Evolutionary conservation across 2,888 invertebrate genomes (phyloP).

Genomic region (Cotesia congregata): DNA sequence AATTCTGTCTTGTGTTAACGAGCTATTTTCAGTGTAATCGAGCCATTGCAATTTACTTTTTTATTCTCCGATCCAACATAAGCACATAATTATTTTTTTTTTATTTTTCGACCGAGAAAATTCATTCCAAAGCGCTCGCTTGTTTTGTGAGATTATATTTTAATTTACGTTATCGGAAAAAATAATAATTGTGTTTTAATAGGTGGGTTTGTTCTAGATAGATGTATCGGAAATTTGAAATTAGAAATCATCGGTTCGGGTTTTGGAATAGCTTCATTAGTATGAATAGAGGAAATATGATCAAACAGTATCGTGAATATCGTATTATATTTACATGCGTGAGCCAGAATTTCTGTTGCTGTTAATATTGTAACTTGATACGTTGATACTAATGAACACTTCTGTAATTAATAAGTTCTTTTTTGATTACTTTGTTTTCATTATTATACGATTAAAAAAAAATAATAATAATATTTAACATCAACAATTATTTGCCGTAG

Average conservation of each 20-base stretch:
- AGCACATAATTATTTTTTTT: neutral
- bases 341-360: too few species aligned
- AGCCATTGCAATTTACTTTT: neutral
- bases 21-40: slow-evolving; percentile 13
- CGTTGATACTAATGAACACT: too few species aligned
- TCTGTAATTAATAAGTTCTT: too few species aligned
- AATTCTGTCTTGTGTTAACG: neutral
- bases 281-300: neutral
- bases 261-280: neutral
- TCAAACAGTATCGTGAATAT: neutral
- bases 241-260: neutral
- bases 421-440: too few species aligned
- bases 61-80: neutral
- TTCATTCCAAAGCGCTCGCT: neutral
- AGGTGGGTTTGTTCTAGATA: neutral
- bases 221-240: neutral
- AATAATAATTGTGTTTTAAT: neutral
- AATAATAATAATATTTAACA: too few species aligned
- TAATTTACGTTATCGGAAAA: neutral
- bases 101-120: neutral
- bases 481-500: too few species aligned
- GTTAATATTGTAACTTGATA: too few species aligned
- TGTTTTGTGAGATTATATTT: neutral
- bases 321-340: neutral
- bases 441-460: too few species aligned